Evolutionary conservation across 2,888 invertebrate genomes (phyloP).

Genomic region (Synanthedon formicaeformis): DNA sequence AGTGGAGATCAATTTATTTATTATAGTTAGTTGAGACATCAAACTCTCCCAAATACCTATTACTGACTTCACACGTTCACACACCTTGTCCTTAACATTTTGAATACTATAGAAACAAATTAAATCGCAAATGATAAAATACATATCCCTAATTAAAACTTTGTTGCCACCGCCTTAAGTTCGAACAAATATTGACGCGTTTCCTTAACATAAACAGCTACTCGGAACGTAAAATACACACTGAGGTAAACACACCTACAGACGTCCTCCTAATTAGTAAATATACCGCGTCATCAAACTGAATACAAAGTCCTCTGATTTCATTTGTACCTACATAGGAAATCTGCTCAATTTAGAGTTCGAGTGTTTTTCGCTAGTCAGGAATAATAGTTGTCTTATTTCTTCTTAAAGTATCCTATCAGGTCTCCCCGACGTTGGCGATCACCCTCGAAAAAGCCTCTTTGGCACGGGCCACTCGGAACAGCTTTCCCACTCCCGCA

Average conservation of each 20-base stretch:
- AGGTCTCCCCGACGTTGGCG: too few species aligned
- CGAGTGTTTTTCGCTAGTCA: too few species aligned
- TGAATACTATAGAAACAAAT: background rate
- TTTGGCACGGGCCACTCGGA: too few species aligned
- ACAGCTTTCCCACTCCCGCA: too few species aligned
- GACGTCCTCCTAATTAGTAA: constrained; percentile 10
- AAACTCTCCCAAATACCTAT: too few species aligned
- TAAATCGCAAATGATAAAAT: background rate
- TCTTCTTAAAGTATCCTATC: too few species aligned
- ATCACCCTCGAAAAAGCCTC: too few species aligned
- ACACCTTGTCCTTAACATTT: background rate
- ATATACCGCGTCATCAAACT: constrained; percentile 12
- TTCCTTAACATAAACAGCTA: background rate
- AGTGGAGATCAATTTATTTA: too few species aligned
- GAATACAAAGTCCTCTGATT: constrained; percentile 7
- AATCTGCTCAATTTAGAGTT: too few species aligned
- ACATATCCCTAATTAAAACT: background rate
- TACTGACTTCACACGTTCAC: too few species aligned
- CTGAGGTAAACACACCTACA: background rate
- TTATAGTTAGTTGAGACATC: too few species aligned
- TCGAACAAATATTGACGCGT: background rate
- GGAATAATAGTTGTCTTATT: too few species aligned
- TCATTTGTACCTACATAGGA: constrained; percentile 5
- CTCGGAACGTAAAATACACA: background rate
- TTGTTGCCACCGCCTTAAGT: background rate